A percentile compares a stretch with the other conserved stretches of the same genome.
Evolutionary conservation across 2,888 invertebrate genomes (phyloP).

Genomic region (Napeogenes inachia): DNA sequence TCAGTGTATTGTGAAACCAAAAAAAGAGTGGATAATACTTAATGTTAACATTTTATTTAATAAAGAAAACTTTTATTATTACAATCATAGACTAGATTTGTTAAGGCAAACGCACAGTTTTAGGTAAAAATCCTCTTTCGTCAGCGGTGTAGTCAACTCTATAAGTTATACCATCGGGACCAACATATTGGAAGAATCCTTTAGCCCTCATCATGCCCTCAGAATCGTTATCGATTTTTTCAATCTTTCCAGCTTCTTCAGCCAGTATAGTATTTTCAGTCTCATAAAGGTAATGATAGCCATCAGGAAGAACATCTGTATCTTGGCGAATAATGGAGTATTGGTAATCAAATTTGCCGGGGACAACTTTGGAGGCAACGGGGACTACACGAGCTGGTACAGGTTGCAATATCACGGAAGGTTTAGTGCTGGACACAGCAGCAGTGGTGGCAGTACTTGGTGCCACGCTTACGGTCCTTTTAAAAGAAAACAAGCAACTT

Average conservation of each 20-base stretch:
- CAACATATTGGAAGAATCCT: slow-evolving; percentile 67
- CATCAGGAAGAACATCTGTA: slow-evolving; percentile 51
- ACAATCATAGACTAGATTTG: slow-evolving; percentile 33
- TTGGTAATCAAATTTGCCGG: slow-evolving; percentile 56
- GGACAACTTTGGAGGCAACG: slow-evolving; percentile 21
- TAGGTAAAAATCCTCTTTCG: slow-evolving; percentile 63
- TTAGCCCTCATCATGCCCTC: slow-evolving; percentile 51
- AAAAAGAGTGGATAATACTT: too few relatives aligned
- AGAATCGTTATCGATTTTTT: slow-evolving; percentile 50
- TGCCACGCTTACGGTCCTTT: neutral
- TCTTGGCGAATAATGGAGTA: slow-evolving; percentile 68
- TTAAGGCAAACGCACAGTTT: slow-evolving; percentile 58
- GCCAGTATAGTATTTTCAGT: slow-evolving; percentile 72
- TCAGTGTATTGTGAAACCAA: too few relatives aligned
- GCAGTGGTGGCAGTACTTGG: slow-evolving; percentile 4
- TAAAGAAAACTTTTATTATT: neutral
- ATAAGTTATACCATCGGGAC: slow-evolving; percentile 66
- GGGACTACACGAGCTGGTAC: slow-evolving; percentile 27
- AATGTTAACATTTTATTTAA: too few relatives aligned
- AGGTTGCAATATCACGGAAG: slow-evolving; percentile 22
- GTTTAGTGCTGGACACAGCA: slow-evolving; percentile 12
- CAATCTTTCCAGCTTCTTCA: slow-evolving; percentile 63
- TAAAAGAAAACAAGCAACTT: neutral
- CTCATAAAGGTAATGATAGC: slow-evolving; percentile 70
- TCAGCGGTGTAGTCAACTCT: slow-evolving; percentile 71